A percentile compares a stretch with the other conserved stretches of the same genome.
These are phyloP conservation scores for Drosophila atripex DNA, from an alignment of 2,888 invertebrate species.

Conservation along the genomic window DNA sequence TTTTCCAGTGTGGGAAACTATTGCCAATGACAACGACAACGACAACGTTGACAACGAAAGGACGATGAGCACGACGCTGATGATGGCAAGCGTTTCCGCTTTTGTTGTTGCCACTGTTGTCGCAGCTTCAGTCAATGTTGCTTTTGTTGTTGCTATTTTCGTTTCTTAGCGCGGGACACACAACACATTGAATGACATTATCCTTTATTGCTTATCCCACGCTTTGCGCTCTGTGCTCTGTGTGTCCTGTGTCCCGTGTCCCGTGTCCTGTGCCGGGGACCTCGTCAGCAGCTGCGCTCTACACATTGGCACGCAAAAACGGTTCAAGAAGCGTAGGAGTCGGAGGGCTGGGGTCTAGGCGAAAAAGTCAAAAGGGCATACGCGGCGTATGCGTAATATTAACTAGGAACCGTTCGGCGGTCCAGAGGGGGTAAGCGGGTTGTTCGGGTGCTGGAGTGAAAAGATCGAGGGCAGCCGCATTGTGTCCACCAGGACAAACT, in stretches of 20 bases:
- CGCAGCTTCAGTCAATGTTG: conserved; percentile 23
- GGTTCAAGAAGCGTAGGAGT: conserved; percentile 18
- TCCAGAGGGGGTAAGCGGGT: conserved; percentile 4
- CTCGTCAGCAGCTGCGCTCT: conserved; percentile 59
- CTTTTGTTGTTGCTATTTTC: conserved; percentile 33
- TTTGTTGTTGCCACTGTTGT: conserved; percentile 46
- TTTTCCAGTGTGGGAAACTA: conserved; percentile 57
- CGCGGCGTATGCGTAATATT: conserved; percentile 74
- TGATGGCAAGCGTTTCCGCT: conserved; percentile 75
- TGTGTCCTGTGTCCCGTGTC: conserved; percentile 19
- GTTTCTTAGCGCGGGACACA: conserved; percentile 62
- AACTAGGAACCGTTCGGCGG: conserved; percentile 59
- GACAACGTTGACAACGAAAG: conserved; percentile 42
- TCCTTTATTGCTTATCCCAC: conserved; percentile 81
- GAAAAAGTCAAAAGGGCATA: conserved; percentile 76
- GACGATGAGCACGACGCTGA: conserved; percentile 62
- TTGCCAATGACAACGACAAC: conserved; percentile 77
- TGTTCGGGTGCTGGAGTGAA: conserved; percentile 6
- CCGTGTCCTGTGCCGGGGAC: conserved; percentile 19
- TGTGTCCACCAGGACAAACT: conserved; percentile 76
- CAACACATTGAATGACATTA: conserved; percentile 81
- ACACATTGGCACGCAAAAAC: conserved; percentile 67
- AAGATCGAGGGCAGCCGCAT: conserved; percentile 62
- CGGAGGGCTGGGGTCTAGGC: conserved; percentile 31
- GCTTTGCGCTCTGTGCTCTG: conserved; percentile 51